Evolutionary conservation across 37 sponge, comb jelly and placozoan genomes (phyloP).

Genomic region (Beroe ovata): DNA sequence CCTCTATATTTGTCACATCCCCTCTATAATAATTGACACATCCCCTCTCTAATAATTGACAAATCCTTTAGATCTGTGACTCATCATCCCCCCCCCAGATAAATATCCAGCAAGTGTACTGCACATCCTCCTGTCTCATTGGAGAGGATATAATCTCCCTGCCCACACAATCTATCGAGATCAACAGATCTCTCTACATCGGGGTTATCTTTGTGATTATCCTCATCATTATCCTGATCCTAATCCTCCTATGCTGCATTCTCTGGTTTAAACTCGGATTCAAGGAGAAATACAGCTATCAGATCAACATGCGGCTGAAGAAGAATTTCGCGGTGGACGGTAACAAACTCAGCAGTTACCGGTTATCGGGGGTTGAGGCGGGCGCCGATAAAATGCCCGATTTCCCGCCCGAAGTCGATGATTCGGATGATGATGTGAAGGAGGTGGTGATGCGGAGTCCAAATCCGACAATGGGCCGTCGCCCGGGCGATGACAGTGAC

Average conservation of each 20-base stretch:
- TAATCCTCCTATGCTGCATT: slow-evolving; percentile 32
- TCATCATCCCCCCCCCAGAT: slow-evolving; percentile 54
- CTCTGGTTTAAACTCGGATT: slow-evolving; percentile 41
- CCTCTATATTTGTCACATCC: no score
- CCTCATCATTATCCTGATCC: slow-evolving; percentile 48
- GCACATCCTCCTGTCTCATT: neutral
- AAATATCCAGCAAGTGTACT: slow-evolving; percentile 48
- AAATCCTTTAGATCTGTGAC: no score
- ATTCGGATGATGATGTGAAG: neutral
- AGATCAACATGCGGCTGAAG: slow-evolving; percentile 60
- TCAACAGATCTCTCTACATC: slow-evolving; percentile 36
- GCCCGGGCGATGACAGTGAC: slow-evolving; percentile 26
- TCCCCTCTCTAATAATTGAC: no score
- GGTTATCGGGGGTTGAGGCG: slow-evolving; percentile 43
- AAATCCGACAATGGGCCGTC: neutral
- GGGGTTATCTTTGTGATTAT: slow-evolving; percentile 21
- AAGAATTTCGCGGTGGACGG: slow-evolving; percentile 38
- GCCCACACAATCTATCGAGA: neutral
- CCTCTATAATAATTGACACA: no score
- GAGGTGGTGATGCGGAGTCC: neutral
- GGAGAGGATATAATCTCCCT: slow-evolving; percentile 20
- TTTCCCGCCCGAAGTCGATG: slow-evolving; percentile 22
- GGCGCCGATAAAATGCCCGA: neutral
- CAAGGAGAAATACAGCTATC: slow-evolving; percentile 63
- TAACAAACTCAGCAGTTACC: slow-evolving; percentile 66